Evolutionary conservation across 1,140 invertebrate species (phyloP).

Genomic region (Pomacea maculata): DNA sequence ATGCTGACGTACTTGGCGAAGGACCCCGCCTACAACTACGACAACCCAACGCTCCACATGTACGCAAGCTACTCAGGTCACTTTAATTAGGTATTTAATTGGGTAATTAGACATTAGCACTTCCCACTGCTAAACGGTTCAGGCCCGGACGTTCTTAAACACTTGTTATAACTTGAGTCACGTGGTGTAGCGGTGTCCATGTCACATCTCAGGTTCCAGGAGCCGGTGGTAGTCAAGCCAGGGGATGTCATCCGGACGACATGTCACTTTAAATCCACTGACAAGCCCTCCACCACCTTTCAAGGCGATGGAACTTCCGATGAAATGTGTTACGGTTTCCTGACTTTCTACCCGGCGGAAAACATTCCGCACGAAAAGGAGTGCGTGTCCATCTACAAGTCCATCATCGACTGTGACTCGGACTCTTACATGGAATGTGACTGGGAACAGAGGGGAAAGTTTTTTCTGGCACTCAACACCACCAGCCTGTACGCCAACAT

Average conservation of each 20-base stretch:
- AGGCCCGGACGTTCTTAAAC: too few species aligned
- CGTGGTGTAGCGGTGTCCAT: neutral
- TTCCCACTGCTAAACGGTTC: too few species aligned
- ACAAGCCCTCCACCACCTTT: conserved; percentile 3
- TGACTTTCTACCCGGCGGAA: conserved; percentile 22
- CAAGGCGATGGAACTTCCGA: conserved; percentile 21
- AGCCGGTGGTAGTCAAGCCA: conserved; percentile 17
- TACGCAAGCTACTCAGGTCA: conserved; percentile 7
- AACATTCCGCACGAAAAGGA: conserved; percentile 7
- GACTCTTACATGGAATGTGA: too few species aligned
- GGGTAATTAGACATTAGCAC: too few species aligned
- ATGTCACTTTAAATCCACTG: conserved; percentile 18
- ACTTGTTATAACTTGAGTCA: neutral
- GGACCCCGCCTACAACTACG: conserved; percentile 22
- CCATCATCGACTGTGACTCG: too few species aligned
- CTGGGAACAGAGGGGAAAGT: too few species aligned
- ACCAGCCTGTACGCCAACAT: too few species aligned
- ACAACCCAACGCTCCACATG: conserved; percentile 19
- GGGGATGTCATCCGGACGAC: conserved; percentile 23
- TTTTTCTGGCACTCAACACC: too few species aligned
- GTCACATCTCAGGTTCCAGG: conserved; percentile 1
- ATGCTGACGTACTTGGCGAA: conserved; percentile 22
- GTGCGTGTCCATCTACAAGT: conserved; percentile 1
- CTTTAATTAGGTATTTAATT: too few species aligned
- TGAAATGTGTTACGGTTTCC: conserved; percentile 32